These are phyloP conservation scores for Elephantulus edwardii DNA, from an alignment of 2,113 vertebrate species.

Conservation along the genomic window DNA sequence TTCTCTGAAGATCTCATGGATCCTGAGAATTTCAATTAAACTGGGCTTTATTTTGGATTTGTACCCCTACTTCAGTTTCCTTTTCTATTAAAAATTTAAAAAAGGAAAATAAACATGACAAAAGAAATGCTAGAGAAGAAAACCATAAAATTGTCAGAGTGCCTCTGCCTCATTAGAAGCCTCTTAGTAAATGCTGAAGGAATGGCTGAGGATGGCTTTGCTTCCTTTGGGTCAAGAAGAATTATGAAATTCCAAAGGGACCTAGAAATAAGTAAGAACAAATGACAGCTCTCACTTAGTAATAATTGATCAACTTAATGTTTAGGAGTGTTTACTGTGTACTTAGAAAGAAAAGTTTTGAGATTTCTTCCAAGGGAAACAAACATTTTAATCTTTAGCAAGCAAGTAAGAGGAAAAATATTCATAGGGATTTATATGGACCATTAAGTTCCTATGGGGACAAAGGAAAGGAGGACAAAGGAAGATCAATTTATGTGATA, in stretches of 20 bases:
- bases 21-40: conserved; percentile 65
- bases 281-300: background rate
- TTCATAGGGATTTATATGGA: background rate
- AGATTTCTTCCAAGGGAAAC: conserved; percentile 2
- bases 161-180: conserved; percentile 45
- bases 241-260: background rate
- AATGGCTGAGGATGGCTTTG: background rate
- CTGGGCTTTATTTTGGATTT: conserved; percentile 70
- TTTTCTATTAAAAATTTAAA: conserved; percentile 13
- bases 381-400: background rate
- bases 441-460: background rate
- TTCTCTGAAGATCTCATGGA: background rate
- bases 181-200: background rate
- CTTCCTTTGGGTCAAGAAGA: background rate
- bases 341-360: conserved; percentile 6
- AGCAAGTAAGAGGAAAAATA: background rate
- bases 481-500: background rate
- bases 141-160: conserved; percentile 36
- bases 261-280: background rate
- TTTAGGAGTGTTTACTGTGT: background rate
- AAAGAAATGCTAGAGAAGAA: conserved; percentile 58
- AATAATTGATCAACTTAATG: background rate
- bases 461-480: background rate
- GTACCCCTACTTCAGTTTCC: conserved; percentile 57
- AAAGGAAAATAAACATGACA: conserved; percentile 46